phyloP scores from a whole-genome alignment of 2,797 vertebrate genomes.

The Tinamus major region DNA sequence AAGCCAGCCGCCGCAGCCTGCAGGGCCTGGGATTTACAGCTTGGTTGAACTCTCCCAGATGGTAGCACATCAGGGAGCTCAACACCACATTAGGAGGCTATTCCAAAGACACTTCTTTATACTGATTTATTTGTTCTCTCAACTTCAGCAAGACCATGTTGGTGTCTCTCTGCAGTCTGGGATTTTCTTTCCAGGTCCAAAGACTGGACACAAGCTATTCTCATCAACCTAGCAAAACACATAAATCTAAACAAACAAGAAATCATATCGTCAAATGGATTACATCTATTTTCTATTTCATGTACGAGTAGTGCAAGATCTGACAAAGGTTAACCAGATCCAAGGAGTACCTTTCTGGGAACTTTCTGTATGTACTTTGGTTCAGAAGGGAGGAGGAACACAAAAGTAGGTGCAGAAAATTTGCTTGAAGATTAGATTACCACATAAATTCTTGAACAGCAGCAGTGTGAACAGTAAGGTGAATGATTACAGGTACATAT shows the following conservation, averaged over 20 bases:
- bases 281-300: not conserved
- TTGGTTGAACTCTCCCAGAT: slow-evolving; percentile 71
- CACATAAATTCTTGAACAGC: not conserved
- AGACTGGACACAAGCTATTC: not conserved
- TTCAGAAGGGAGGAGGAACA: not conserved
- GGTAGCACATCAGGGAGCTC: slow-evolving; percentile 38
- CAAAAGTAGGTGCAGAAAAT: not conserved
- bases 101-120: slow-evolving; percentile 64
- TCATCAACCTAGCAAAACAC: not conserved
- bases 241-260: not conserved
- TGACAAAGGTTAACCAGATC: not conserved
- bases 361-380: too few species aligned
- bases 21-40: slow-evolving; percentile 59
- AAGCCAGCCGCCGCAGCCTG: slow-evolving; percentile 55
- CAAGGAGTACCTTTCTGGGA: not conserved
- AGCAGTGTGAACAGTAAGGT: not conserved
- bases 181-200: not conserved
- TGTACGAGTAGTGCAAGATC: not conserved
- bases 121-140: slow-evolving; percentile 72
- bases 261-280: not conserved
- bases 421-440: not conserved
- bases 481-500: not conserved
- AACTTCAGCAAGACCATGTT: slow-evolving; percentile 9
- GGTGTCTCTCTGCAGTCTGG: not conserved
- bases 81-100: slow-evolving; percentile 26